Base-by-base conservation (phyloP, 2,113 vertebrate genomes). In the Pomatorhinus ruficollis region DNA sequence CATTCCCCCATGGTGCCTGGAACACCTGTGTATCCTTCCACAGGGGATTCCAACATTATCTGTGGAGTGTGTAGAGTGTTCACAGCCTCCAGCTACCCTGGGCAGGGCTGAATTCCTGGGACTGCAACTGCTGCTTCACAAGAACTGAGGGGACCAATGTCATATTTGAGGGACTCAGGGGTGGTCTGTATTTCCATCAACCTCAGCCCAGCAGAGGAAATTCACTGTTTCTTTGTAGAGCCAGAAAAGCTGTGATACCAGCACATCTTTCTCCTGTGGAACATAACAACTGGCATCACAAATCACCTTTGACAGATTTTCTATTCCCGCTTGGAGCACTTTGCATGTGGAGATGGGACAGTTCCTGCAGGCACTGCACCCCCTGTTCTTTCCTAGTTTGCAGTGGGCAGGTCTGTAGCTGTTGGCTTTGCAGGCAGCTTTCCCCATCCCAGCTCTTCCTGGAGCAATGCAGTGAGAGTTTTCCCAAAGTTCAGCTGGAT, bases 111-210 rank as follows among this genome's bases (percentile, higher is more conserved):
- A 52, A 23, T 77, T 52, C 39, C 64, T 69, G 63, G 63, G 27
- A 6, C 27, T 77, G 54, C 53, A 77, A 45, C 54, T 69, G 45
- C 63, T 86, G 31, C 53, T 39, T 19, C 22, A 52, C 39, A 19
- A 28, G 54, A 78, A 33, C 83, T 53, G 39, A 60, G 39, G 33
- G 64, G 8, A 45, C 12, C 72, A 45, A 5, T 27, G 37, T 22
- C 53, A 44, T 2, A 0, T 33, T 52, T 44, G 33, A 52, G 72
- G 2, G 4, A 12, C 45, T 68, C 37, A 22, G 0, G 1, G 8
- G 6, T 35, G 37, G 3, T 50, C 64, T 33, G 0, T 33, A 5
- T 77, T 77, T 60, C 52, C 83, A 53, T 45, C 53, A 18, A 52
- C 33, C 0, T 0, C 72, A 69, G 17, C 19, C 45, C 72, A 45